Evolutionary conservation across 1,140 invertebrate genomes (phyloP).

Genomic region (Hypothenemus hampei): DNA sequence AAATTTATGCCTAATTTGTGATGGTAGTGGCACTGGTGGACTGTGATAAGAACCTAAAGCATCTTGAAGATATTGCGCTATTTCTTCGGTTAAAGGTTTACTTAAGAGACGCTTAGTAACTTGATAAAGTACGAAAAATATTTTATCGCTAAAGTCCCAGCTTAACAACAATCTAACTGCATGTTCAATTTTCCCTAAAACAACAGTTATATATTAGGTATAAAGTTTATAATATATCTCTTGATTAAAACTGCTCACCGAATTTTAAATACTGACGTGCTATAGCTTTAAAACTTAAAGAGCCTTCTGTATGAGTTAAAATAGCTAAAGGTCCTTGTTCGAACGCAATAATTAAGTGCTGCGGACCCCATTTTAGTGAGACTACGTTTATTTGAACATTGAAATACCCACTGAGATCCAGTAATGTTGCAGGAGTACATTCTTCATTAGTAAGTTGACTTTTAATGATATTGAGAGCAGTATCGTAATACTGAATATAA

Average conservation of each 20-base stretch:
- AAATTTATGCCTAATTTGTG: constrained; percentile 56
- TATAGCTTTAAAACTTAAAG: constrained; percentile 46
- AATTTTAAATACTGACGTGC: constrained; percentile 59
- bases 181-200: constrained; percentile 55
- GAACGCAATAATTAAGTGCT: constrained; percentile 50
- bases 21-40: constrained; percentile 57
- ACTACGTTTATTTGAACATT: constrained; percentile 55
- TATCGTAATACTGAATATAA: constrained; percentile 74
- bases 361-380: constrained; percentile 50
- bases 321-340: constrained; percentile 53
- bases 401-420: constrained; percentile 68
- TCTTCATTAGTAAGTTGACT: constrained; percentile 67
- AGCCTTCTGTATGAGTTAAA: constrained; percentile 36
- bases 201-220: neutral
- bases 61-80: constrained; percentile 61
- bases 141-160: constrained; percentile 66
- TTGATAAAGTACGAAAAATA: constrained; percentile 62
- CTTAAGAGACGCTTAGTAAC: constrained; percentile 68
- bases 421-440: constrained; percentile 54
- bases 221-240: neutral
- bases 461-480: constrained; percentile 61
- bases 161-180: constrained; percentile 64
- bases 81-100: constrained; percentile 58
- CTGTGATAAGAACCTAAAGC: constrained; percentile 68
- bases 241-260: constrained; percentile 8